Evolutionary conservation across 2,797 vertebrate genomes (phyloP).

Genomic region (Hyperoplus lanceolatus): DNA sequence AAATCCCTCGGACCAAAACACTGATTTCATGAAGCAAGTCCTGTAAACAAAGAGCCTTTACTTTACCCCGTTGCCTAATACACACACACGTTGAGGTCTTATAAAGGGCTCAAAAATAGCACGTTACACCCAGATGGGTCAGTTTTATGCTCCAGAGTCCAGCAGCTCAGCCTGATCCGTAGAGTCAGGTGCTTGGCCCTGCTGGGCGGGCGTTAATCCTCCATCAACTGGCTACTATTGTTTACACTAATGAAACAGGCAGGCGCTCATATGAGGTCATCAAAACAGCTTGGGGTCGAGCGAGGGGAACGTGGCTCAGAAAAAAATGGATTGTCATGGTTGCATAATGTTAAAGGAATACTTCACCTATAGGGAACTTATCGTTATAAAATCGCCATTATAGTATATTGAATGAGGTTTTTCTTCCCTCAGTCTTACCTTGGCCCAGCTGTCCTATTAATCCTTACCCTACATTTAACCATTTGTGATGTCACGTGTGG

Average conservation of each 20-base stretch:
- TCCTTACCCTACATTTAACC: too few relatives aligned
- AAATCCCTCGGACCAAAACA: slow-evolving; percentile 34
- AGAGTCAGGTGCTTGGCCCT: slow-evolving; percentile 63
- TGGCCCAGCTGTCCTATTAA: too few relatives aligned
- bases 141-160: slow-evolving; percentile 32
- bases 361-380: too few relatives aligned
- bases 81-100: neutral
- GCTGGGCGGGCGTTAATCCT: slow-evolving; percentile 56
- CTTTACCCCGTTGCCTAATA: slow-evolving; percentile 51
- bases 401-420: too few relatives aligned
- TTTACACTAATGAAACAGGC: slow-evolving; percentile 55
- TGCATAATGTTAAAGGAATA: slow-evolving; percentile 35
- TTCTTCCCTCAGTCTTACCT: too few relatives aligned
- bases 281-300: slow-evolving; percentile 10
- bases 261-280: slow-evolving; percentile 34
- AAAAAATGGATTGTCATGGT: slow-evolving; percentile 5
- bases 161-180: slow-evolving; percentile 54
- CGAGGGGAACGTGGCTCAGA: neutral
- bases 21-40: slow-evolving; percentile 45
- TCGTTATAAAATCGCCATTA: too few relatives aligned
- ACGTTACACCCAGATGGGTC: slow-evolving; percentile 4
- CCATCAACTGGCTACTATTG: slow-evolving; percentile 50
- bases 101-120: neutral
- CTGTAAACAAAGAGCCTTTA: slow-evolving; percentile 63
- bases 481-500: too few relatives aligned